Conservation (phyloP, 2,888 invertebrate genomes). For the Syrphus vitripennis region DNA sequence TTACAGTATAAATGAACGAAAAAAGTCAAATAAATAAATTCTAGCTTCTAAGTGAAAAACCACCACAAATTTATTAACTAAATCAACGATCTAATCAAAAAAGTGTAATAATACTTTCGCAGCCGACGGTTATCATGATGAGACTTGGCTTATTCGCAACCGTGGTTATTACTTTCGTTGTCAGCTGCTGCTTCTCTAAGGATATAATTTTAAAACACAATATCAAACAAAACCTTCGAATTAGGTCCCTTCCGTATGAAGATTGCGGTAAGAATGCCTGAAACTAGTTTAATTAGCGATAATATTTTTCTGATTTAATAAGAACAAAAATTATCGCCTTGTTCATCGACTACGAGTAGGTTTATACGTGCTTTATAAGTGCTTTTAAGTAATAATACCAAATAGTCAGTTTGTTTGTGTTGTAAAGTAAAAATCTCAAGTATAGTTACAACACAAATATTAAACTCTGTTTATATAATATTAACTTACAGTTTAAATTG, state of each 20-base stretch:
- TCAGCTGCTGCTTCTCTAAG: background rate
- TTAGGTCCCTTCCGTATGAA: conserved; percentile 46
- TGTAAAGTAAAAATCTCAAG: too few relatives aligned
- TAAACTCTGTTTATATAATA: too few relatives aligned
- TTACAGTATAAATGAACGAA: conserved; percentile 38
- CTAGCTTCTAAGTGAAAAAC: background rate
- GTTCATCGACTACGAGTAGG: too few relatives aligned
- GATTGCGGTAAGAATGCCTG: conserved; percentile 57
- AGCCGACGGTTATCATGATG: conserved; percentile 11
- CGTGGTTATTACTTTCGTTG: background rate
- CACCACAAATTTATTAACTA: background rate
- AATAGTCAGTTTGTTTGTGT: too few relatives aligned
- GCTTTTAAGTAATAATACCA: too few relatives aligned
- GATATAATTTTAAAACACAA: conserved; percentile 8
- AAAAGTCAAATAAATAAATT: background rate
- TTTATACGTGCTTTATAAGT: too few relatives aligned
- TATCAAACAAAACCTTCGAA: background rate
- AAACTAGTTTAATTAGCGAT: background rate
- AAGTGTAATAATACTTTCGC: conserved; percentile 3
- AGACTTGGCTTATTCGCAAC: conserved; percentile 9
- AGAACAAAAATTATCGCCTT: too few relatives aligned
- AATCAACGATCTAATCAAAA: background rate
- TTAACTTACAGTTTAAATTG: too few relatives aligned
- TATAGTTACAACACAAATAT: too few relatives aligned
- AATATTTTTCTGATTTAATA: too few relatives aligned